These are phyloP conservation scores for Phylloscopus trochilus DNA, from an alignment of 2,113 vertebrate species.

Conservation along the genomic window DNA sequence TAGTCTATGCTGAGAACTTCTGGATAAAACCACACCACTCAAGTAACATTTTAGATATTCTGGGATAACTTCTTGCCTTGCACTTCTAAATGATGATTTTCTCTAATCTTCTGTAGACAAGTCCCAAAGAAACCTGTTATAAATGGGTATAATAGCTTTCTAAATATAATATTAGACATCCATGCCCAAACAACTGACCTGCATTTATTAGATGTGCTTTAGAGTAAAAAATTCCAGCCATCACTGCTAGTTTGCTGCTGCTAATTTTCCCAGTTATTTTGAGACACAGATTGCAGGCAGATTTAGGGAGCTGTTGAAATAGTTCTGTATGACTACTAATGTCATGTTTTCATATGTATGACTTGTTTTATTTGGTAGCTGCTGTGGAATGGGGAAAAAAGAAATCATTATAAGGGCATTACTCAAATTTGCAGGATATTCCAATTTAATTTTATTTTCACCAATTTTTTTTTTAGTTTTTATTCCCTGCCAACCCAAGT, in stretches of 20 bases:
- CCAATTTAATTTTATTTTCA: neutral
- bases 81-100: neutral
- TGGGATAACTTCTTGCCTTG: neutral
- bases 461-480: neutral
- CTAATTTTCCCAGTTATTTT: neutral
- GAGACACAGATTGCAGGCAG: neutral
- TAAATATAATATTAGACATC: neutral
- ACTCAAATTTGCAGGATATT: neutral
- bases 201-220: neutral
- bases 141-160: neutral
- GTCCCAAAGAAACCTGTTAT: neutral
- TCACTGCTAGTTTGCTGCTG: neutral
- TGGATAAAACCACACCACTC: neutral
- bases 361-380: neutral
- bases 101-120: neutral
- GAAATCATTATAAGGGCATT: accelerated
- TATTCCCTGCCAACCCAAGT: neutral
- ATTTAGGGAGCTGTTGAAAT: neutral
- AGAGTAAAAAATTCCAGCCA: neutral
- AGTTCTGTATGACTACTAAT: neutral
- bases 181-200: neutral
- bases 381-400: neutral
- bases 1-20: neutral
- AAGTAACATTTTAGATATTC: neutral
- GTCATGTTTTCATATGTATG: accelerated